These are phyloP conservation scores for Microplitis manilae DNA, from an alignment of 2,888 invertebrate genomes.

Conservation along the genomic window DNA sequence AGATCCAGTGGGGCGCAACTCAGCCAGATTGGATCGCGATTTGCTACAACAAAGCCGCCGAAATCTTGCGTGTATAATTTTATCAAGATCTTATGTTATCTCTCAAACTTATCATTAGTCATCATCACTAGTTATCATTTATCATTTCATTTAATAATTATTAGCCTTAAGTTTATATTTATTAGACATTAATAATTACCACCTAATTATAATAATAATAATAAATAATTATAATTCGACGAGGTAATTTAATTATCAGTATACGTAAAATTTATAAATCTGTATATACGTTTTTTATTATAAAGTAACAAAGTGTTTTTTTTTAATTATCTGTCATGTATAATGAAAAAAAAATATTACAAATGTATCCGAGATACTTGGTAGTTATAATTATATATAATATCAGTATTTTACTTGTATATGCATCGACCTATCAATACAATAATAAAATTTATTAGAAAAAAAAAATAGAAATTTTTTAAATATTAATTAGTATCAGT, in stretches of 20 bases:
- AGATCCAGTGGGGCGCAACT: slow-evolving; percentile 99
- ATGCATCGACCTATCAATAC: background rate
- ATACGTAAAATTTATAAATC: no score
- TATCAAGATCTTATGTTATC: background rate
- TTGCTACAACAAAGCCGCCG: slow-evolving; percentile 97
- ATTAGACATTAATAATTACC: background rate
- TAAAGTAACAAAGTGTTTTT: no score
- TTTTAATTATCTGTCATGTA: background rate
- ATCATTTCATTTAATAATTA: background rate
- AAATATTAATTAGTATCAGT: slow-evolving; percentile 2
- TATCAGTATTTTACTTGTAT: background rate
- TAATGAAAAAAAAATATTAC: background rate
- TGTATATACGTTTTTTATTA: no score
- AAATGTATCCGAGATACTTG: background rate
- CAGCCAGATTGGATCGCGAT: slow-evolving; percentile 99
- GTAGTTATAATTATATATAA: background rate
- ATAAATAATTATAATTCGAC: no score
- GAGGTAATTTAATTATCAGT: no score
- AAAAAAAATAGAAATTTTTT: background rate
- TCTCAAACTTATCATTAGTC: background rate
- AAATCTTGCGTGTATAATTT: slow-evolving; percentile 93
- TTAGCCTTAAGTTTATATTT: background rate
- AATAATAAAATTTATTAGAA: background rate
- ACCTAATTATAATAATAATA: background rate
- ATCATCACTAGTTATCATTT: background rate